Evolutionary conservation across 2,797 vertebrate genomes (phyloP), one percentile per base, ranked within the genome.

Genomic region (Otus scops): DNA sequence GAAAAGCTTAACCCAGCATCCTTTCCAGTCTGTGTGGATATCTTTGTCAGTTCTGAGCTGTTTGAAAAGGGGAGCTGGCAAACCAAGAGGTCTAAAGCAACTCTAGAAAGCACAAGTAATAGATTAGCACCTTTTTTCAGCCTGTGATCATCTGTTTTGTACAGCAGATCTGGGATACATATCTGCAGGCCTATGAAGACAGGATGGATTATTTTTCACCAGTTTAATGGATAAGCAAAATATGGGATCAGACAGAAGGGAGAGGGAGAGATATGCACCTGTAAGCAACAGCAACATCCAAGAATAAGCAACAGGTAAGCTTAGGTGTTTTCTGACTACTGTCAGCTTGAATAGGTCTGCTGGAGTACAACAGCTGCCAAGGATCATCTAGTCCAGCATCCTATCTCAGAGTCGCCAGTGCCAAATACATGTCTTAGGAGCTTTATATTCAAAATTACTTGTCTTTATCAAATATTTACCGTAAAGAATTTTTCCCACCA

Each of bases 401-500:
- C 38, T 38, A 7, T 47, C 26, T 64, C 32, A 54, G 47, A 61
- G 65, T 10, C 76, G 30, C 13, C 34, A 41, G 9, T 50, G 30
- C 34, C 45, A 43, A 43, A 83, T 71, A 28, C 4, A 20, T n/a
- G 4, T 75, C 61, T 67, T 78, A 43, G 30, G 75, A 71, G 24
- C 8, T 81, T 86, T 77, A 43, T 82, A 57, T 32, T 86, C 34
- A 74, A 60, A 81, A 57, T 87, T 11, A 63, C 16, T 74, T 80
- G 27, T 61, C 38, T 91, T 60, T 68, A 83, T 32, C 48, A 73
- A 84, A 88, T 89, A 94, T 50, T 97, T 98, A 99, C 99, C 99
- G 98, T 98, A 99, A 98, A 91, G 99, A 99, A 97, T 99, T 99
- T 96, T 99, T 99, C 71, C 99, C 99, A 89, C 99, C 99, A 91